Evolutionary conservation across 2,113 vertebrate species (phyloP), one percentile per base, ranked within the genome.

Genomic region (Pomatorhinus ruficollis): DNA sequence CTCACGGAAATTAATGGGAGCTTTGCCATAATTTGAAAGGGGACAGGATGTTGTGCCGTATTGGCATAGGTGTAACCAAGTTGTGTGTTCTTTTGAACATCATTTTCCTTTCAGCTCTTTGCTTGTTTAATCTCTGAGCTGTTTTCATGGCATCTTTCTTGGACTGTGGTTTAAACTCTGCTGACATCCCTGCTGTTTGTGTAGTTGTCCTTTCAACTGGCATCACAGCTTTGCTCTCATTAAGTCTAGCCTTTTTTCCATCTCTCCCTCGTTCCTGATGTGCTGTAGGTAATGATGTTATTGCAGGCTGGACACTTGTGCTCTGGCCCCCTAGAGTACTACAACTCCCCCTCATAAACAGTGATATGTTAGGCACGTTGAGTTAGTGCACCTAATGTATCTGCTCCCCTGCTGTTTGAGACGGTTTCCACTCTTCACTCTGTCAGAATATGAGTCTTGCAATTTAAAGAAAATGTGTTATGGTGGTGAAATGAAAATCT

Each of bases 1-100:
- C 44, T 66, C 54, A 80, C 24, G 95, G 95, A 96, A 97, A 96
- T 92, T 93, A 94, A 70, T 64, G 90, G 96, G 95, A 97, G 54
- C 92, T 86, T 95, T 95, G 96, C 96, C 95, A 96, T 90, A 83
- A 72, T 94, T 76, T 79, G 37, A 84, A 79, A 21, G 47, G 40
- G 71, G 81, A 93, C 96, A 96, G 92, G 90, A 97, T 95, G 90
- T 97, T 88, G 82, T 93, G 85, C 93, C 16, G 33, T 87, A 61
- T 19, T 95, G 96, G 95, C 96, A 95, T 87, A 93, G 79, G 54
- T 88, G 96, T 63, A 92, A 90, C 24, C 68, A 70, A 69, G 59
- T 65, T 44, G 57, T 74, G 30, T 3, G 2, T 69, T 93, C 91
- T 89, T 96, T 89, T 93, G 84, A 93, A 78, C 87, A 93, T 94